phyloP scores from a whole-genome alignment of 2,888 invertebrate species.

The Mythimna lalbum region DNA sequence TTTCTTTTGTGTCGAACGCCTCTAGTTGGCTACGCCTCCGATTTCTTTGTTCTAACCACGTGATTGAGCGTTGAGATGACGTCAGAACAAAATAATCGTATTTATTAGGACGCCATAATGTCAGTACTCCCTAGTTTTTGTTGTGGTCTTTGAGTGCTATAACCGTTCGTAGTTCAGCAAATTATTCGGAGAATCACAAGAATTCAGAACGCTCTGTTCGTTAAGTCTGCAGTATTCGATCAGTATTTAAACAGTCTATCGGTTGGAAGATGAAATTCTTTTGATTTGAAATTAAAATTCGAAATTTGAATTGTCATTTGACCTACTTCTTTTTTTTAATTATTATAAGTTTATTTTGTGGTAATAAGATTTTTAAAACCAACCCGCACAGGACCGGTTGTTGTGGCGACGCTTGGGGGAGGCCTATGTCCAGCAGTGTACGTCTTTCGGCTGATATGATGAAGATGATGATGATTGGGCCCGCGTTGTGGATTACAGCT shows the following conservation, averaged over 20 bases:
- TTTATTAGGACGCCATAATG: slow-evolving; percentile 42
- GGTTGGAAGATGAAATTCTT: slow-evolving; percentile 5
- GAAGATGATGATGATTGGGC: no score
- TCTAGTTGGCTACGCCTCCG: no score
- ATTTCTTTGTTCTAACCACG: no score
- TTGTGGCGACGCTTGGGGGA: no score
- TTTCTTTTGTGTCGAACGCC: no score
- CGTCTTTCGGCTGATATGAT: no score
- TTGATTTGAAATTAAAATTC: slow-evolving; percentile 1
- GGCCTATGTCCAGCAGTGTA: no score
- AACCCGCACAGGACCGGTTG: no score
- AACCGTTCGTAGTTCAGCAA: slow-evolving; percentile 30
- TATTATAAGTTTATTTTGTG: neutral
- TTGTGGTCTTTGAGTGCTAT: slow-evolving; percentile 16
- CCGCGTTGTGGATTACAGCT: no score
- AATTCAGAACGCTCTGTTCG: slow-evolving; percentile 17
- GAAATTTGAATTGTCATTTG: slow-evolving; percentile 11
- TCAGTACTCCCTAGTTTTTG: slow-evolving; percentile 11
- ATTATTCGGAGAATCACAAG: slow-evolving; percentile 31
- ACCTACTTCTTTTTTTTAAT: slow-evolving; percentile 9
- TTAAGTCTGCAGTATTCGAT: neutral
- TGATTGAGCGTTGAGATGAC: no score
- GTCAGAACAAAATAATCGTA: no score
- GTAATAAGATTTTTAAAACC: no score
- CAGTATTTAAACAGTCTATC: slow-evolving; percentile 23